Base-by-base conservation (phyloP, 2,797 vertebrate species). In the Microctenopoma lineatum region DNA sequence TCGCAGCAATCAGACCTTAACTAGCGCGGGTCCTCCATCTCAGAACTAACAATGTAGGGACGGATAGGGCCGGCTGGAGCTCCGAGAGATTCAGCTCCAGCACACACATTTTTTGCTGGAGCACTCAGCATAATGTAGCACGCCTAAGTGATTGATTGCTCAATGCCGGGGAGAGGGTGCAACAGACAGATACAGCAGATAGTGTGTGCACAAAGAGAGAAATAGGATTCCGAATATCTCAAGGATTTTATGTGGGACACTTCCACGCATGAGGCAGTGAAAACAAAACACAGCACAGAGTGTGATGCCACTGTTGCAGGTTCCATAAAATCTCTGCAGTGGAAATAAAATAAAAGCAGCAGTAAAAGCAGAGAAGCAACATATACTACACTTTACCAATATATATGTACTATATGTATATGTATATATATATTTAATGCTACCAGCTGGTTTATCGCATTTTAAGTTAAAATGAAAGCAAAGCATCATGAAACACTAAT, bases 111-210 rank as follows among this genome's bases (percentile, higher is more conserved):
- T 92, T 90, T 89, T 41, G n/a, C 76, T 45, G 60, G 75, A 73
- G 78, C 80, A 62, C 83, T 74, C 70, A 45, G 78, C 87, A 51
- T 75, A 81, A 77, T 56, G 77, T 48, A 77, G 89, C 73, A 83
- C 70, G 77, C 83, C 80, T 91, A 82, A 73, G 57, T 90, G 92
- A 92, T 90, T 89, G 92, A 92, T 93, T 83, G 85, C 86, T 83
- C 66, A 11, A 75, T 77, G 75, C 84, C 57, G 14, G 36, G 41
- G 59, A 75, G 84, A 71, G 67, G 58, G 55, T 55, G 70, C 67
- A 64, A 64, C 73, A 83, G 78, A 80, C 66, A 74, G 77, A 86
- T 76, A 75, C 53, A 27, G 61, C 72, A 59, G 51, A 64, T 26
- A 54, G 59, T 57, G 68, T 58, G 61, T 3, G 47, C 52, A 53